Evolutionary conservation across 2,888 invertebrate species (phyloP).

Genomic region (Drosophila suboccidentalis): DNA sequence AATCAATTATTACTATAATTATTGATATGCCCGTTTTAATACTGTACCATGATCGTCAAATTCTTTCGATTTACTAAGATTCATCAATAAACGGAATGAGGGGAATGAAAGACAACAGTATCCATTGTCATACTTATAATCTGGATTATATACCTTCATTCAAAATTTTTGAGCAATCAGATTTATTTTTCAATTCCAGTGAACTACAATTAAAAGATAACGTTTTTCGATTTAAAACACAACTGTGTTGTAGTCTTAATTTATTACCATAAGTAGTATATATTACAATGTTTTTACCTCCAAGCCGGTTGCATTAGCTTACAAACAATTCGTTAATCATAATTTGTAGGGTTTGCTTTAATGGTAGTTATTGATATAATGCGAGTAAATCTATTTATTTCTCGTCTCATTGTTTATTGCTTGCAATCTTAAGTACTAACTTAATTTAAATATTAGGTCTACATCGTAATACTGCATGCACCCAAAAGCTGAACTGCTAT

Average conservation of each 20-base stretch:
- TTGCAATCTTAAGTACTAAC: conserved; percentile 38
- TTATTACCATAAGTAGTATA: conserved; percentile 42
- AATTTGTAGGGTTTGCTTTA: conserved; percentile 25
- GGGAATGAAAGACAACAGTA: no score
- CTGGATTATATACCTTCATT: no score
- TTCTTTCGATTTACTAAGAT: no score
- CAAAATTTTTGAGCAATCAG: no score
- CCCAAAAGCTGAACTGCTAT: conserved; percentile 20
- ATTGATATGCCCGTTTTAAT: no score
- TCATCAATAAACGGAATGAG: no score
- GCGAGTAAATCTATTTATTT: conserved; percentile 28
- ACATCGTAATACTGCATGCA: conserved; percentile 60
- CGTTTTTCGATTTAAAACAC: conserved; percentile 15
- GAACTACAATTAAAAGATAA: neutral
- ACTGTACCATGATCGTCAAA: no score
- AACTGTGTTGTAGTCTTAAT: conserved; percentile 40
- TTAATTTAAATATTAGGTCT: conserved; percentile 23
- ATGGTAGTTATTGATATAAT: conserved; percentile 19
- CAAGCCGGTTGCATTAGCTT: conserved; percentile 23
- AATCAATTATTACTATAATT: no score
- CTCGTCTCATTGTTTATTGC: conserved; percentile 42
- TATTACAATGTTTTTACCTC: conserved; percentile 35
- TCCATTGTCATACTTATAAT: no score
- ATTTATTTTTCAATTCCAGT: neutral
- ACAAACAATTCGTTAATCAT: conserved; percentile 17